Percentiles rank a stretch among this genome's conserved stretches.
Conservation (phyloP, 2,888 invertebrate species). For the Aphidius colemani region DNA sequence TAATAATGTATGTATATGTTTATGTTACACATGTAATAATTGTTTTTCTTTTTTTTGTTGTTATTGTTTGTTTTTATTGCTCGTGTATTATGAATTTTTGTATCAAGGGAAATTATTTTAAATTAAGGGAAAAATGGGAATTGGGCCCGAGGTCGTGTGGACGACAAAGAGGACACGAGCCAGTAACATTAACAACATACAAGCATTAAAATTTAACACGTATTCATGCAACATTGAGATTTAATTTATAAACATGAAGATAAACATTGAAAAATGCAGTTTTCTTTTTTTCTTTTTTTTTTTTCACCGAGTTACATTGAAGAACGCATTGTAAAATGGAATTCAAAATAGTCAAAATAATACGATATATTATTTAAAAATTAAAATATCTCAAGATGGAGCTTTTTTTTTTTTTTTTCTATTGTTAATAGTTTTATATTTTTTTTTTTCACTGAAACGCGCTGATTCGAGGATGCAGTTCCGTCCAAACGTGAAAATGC, state of each 20-base stretch:
- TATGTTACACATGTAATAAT: slow-evolving; percentile 10
- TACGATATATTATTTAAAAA: slow-evolving; percentile 15
- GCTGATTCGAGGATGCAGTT: slow-evolving; percentile 23
- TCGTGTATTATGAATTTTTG: slow-evolving; percentile 15
- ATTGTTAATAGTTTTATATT: not conserved
- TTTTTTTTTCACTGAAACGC: slow-evolving; percentile 1
- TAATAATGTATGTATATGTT: slow-evolving; percentile 9
- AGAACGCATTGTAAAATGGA: too few species aligned
- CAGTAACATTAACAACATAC: slow-evolving; percentile 46
- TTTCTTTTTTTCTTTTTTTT: not conserved
- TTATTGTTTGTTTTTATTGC: not conserved
- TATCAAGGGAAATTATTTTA: slow-evolving; percentile 4
- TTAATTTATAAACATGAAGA: slow-evolving; percentile 15
- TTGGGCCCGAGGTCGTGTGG: slow-evolving; percentile 22
- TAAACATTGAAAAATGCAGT: slow-evolving; percentile 8
- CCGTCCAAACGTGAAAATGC: slow-evolving; percentile 24
- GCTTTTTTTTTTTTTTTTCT: slow-evolving; percentile 18
- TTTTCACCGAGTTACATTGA: not conserved
- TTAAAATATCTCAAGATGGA: slow-evolving; percentile 6
- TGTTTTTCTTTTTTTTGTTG: slow-evolving; percentile 5
- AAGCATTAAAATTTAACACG: slow-evolving; percentile 38
- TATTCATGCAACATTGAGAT: slow-evolving; percentile 49
- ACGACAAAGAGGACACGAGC: slow-evolving; percentile 32
- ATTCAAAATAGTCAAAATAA: not conserved
- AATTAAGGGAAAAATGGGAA: slow-evolving; percentile 15